These are phyloP conservation scores for Agrochola lota DNA, from an alignment of 2,888 invertebrate genomes.

Conservation along the genomic window DNA sequence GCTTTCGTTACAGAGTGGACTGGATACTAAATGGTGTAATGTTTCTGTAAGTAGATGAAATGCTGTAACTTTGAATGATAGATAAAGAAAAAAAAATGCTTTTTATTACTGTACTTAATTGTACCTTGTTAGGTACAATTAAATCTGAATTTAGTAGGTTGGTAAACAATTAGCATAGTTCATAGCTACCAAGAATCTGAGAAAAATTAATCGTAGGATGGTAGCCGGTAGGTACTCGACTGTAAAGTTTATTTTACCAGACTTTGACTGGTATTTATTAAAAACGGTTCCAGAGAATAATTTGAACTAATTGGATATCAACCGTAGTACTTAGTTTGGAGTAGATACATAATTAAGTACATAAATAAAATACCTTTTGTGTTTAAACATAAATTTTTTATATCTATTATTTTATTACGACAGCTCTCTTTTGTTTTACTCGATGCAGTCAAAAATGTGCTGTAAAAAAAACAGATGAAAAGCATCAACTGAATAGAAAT, in stretches of 20 bases:
- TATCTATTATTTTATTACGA: background rate
- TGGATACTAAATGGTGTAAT: conserved; percentile 57
- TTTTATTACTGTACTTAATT: background rate
- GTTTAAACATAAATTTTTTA: background rate
- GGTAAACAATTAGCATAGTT: background rate
- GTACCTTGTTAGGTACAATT: no score
- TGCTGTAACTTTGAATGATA: conserved; percentile 28
- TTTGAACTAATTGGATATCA: conserved; percentile 45
- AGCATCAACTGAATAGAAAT: conserved; percentile 44
- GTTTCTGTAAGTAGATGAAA: conserved; percentile 35
- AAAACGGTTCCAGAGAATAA: conserved; percentile 50
- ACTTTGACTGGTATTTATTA: conserved; percentile 51
- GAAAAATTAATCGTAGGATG: no score
- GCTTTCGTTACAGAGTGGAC: conserved; percentile 63
- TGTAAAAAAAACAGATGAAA: conserved; percentile 27
- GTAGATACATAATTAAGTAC: background rate
- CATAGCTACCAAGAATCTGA: background rate
- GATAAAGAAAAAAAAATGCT: background rate
- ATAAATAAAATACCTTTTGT: background rate
- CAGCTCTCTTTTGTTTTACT: background rate
- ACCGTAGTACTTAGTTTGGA: conserved; percentile 23
- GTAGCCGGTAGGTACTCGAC: no score
- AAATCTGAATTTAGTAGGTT: background rate
- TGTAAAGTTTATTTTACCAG: conserved; percentile 18
- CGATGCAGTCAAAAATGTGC: background rate